Percentiles rank a stretch among this genome's conserved stretches.
Evolutionary conservation across 2,888 invertebrate species (phyloP).

Genomic region (Coremacera marginata): DNA sequence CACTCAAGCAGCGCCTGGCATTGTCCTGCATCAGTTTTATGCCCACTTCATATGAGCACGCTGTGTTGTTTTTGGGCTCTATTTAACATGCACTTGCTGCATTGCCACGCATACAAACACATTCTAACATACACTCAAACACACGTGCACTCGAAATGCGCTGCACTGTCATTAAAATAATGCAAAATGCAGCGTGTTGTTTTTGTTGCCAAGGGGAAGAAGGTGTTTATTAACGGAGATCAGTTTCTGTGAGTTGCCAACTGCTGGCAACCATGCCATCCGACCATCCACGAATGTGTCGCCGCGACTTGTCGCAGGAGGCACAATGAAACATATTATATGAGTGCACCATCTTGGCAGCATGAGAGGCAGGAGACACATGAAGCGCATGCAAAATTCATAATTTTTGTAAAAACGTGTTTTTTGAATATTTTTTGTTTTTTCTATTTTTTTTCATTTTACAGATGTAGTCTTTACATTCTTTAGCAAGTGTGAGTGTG

Average conservation of each 20-base stretch:
- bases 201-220: neutral
- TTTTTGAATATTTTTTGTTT: neutral
- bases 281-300: neutral
- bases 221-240: conserved; percentile 37
- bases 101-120: conserved; percentile 48
- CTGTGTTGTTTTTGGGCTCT: conserved; percentile 28
- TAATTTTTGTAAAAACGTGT: conserved; percentile 25
- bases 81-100: conserved; percentile 32
- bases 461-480: neutral
- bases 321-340: neutral
- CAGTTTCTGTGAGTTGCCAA: conserved; percentile 27
- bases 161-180: conserved; percentile 38
- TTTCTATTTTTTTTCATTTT: neutral
- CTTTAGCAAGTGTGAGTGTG: conserved; percentile 9
- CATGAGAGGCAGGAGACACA: neutral
- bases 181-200: conserved; percentile 25
- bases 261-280: conserved; percentile 15
- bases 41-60: conserved; percentile 28
- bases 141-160: conserved; percentile 18
- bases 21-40: conserved; percentile 16
- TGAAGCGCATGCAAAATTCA: conserved; percentile 28
- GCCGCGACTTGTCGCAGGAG: neutral
- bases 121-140: conserved; percentile 44
- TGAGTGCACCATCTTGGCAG: neutral
- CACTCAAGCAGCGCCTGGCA: conserved; percentile 34